These are phyloP conservation scores for Panorpa germanica DNA, from an alignment of 2,888 invertebrate species.

Conservation along the genomic window DNA sequence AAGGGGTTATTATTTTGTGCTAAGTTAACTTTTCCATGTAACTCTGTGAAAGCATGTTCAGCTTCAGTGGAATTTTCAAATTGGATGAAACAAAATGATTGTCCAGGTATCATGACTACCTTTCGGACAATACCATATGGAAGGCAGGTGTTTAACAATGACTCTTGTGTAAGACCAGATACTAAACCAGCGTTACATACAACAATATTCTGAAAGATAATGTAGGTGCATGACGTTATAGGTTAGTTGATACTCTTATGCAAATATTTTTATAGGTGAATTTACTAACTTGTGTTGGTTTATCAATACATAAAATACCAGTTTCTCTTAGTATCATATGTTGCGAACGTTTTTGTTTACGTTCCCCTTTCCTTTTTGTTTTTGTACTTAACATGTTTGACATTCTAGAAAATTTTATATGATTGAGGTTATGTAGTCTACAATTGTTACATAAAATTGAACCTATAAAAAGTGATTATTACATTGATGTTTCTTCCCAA, in stretches of 20 bases:
- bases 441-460: no score
- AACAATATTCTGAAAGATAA: conserved; percentile 31
- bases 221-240: not conserved
- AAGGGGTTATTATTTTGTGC: conserved; percentile 37
- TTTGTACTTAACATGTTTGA: no score
- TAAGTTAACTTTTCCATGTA: conserved; percentile 38
- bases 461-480: no score
- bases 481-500: no score
- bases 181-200: conserved; percentile 79
- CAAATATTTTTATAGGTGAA: not conserved
- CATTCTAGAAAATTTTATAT: no score
- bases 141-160: conserved; percentile 32
- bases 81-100: conserved; percentile 62
- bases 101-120: conserved; percentile 52
- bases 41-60: conserved; percentile 29
- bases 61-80: conserved; percentile 34
- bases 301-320: conserved; percentile 19
- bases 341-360: conserved; percentile 26
- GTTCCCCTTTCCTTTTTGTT: conserved; percentile 21
- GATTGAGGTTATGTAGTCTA: no score
- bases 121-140: conserved; percentile 33
- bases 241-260: not conserved
- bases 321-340: conserved; percentile 25
- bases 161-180: conserved; percentile 52
- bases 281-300: conserved; percentile 20